Evolutionary conservation across 2,888 invertebrate genomes (phyloP).

Genomic region (Gisinianus flammeolus): DNA sequence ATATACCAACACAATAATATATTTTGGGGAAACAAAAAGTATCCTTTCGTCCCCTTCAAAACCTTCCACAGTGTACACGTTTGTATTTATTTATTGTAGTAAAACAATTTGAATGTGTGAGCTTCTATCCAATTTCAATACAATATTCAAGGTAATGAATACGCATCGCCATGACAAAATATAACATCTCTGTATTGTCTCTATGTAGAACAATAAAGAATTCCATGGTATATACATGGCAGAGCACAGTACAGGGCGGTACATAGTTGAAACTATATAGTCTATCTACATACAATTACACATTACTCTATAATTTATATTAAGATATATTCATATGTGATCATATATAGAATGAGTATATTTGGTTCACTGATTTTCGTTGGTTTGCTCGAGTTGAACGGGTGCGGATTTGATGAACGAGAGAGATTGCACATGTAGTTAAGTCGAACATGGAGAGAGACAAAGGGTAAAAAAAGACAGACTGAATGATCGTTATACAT

Average conservation of each 20-base stretch:
- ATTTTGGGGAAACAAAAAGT: too few species aligned
- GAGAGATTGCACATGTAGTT: slow-evolving; percentile 7
- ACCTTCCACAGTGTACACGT: too few species aligned
- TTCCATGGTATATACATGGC: not conserved
- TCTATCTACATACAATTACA: too few species aligned
- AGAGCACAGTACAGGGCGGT: not conserved
- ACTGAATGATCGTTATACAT: too few species aligned
- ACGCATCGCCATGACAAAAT: too few species aligned
- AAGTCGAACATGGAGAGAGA: not conserved
- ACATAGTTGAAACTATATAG: too few species aligned
- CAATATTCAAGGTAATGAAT: not conserved
- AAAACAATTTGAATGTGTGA: not conserved
- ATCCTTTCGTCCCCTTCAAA: too few species aligned
- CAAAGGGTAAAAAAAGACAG: not conserved
- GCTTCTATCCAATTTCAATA: not conserved
- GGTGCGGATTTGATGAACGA: slow-evolving; percentile 4
- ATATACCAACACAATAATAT: too few species aligned
- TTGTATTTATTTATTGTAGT: not conserved
- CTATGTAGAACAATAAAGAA: not conserved
- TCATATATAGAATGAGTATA: too few species aligned
- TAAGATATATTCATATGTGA: too few species aligned
- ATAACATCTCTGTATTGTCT: not conserved
- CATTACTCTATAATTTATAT: too few species aligned
- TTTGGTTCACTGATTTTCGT: slow-evolving; percentile 17
- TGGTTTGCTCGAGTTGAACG: not conserved